Evolutionary conservation across 2,797 vertebrate species (phyloP).

Genomic region (Epinephelus coioides): DNA sequence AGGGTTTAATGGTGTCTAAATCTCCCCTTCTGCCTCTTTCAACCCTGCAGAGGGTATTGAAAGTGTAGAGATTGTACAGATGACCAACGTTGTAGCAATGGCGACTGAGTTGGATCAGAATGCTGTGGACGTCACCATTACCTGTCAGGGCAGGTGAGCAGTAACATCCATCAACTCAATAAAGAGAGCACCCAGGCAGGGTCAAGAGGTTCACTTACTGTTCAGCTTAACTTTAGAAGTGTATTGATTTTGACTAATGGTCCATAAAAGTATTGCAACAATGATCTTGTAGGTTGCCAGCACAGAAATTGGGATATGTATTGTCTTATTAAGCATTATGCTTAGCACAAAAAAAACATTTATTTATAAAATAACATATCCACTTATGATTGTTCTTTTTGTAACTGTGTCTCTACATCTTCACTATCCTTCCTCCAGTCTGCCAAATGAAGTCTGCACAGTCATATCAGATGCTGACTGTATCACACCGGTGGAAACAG

Average conservation of each 20-base stretch:
- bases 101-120: slow-evolving; percentile 84
- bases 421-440: slow-evolving; percentile 73
- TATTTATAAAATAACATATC: not conserved
- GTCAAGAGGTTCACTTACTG: not conserved
- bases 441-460: slow-evolving; percentile 93
- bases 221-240: not conserved
- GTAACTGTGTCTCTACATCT: slow-evolving; percentile 4
- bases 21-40: slow-evolving; percentile 20
- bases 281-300: not conserved
- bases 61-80: slow-evolving; percentile 92
- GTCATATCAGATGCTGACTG: slow-evolving; percentile 92
- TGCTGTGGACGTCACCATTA: slow-evolving; percentile 92
- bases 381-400: not conserved
- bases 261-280: not conserved
- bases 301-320: not conserved
- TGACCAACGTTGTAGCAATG: slow-evolving; percentile 81
- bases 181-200: not conserved
- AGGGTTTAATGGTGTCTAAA: not conserved
- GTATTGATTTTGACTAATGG: slow-evolving; percentile 20
- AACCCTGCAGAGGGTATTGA: slow-evolving; percentile 91
- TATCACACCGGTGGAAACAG: slow-evolving; percentile 84
- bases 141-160: slow-evolving; percentile 93
- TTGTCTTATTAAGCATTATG: not conserved
- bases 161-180: not conserved
- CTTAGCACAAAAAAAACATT: not conserved